Base-by-base conservation (phyloP, 2,888 invertebrate species). In the Oscheius myriophilus region DNA sequence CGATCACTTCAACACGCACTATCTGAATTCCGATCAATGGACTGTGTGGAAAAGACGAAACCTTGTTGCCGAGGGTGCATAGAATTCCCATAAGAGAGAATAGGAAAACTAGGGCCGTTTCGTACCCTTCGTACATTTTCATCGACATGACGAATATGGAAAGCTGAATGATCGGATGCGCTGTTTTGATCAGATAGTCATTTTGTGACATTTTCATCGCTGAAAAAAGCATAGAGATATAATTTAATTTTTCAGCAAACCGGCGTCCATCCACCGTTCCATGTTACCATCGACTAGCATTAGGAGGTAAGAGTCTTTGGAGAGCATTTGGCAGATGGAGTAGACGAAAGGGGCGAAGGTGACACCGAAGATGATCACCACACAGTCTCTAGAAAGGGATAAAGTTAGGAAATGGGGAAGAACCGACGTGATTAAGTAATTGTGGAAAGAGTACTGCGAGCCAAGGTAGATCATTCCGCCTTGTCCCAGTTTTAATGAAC, bases 391-490 rank as follows among this genome's bases (percentile, higher is more conserved):
- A 26, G 21, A 26, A 7, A n/a, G 45, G 12, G 23, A 33, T 33
- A 6, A 9, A 9, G 9, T 33, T 9, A 33, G 33, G 9, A 6
- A 33, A 3, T 33, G 33, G 4, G 3, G 33, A n/a, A 33, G 33
- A 6, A 33, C 33, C 33, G 4, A 33, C 33, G 33, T 9, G 33
- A 33, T 9, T 9, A 33, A 33, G 33, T 3, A 12, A 18, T 45
- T 46, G 21, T 45, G 45, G 45, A 59, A 59, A 7, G 43, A 23
- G 23, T 46, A 46, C 7, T 23, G 59, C 23, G 59, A 59, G 18
- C 59, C 59, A 18, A 59, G 59, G 46, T 46, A 59, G 45, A 45
- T 46, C 23, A 59, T 23, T 59, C 59, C 59, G 21, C 59, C 59
- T 25, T 59, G 45, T 21, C 59, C 59, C 23, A 59, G 25, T 16